A percentile compares a stretch with the other conserved stretches of the same genome.
These are phyloP conservation scores for Hucho hucho DNA, from an alignment of 2,113 vertebrate species.

Conservation along the genomic window DNA sequence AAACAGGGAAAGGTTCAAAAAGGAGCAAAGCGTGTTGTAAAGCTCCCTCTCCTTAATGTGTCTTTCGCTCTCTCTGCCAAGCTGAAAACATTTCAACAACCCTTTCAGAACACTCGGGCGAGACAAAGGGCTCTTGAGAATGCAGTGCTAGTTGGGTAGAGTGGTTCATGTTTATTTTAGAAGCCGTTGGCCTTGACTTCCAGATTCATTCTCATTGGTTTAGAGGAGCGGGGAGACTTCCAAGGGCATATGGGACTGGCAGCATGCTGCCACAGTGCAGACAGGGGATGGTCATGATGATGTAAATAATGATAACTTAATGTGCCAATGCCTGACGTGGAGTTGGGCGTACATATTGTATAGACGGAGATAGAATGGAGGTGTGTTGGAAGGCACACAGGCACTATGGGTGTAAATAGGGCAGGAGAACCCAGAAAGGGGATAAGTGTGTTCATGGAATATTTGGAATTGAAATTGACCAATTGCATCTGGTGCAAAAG, in stretches of 20 bases:
- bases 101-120: background rate
- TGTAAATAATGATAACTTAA: slow-evolving; percentile 14
- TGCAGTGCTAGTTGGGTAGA: background rate
- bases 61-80: background rate
- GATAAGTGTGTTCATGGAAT: no score
- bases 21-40: background rate
- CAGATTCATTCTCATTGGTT: background rate
- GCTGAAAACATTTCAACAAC: background rate
- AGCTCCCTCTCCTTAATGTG: no score
- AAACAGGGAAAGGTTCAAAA: slow-evolving; percentile 14
- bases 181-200: background rate
- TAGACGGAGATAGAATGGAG: no score
- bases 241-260: slow-evolving; percentile 1
- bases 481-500: no score
- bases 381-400: no score
- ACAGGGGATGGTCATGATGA: slow-evolving; percentile 24
- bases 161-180: slow-evolving; percentile 10
- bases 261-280: background rate
- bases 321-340: no score
- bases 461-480: no score
- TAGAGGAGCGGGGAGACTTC: background rate
- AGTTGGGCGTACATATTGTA: no score
- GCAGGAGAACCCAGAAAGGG: no score
- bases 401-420: no score
- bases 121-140: background rate